phyloP scores from a whole-genome alignment of 2,888 invertebrate genomes.

The Beris morrisii region DNA sequence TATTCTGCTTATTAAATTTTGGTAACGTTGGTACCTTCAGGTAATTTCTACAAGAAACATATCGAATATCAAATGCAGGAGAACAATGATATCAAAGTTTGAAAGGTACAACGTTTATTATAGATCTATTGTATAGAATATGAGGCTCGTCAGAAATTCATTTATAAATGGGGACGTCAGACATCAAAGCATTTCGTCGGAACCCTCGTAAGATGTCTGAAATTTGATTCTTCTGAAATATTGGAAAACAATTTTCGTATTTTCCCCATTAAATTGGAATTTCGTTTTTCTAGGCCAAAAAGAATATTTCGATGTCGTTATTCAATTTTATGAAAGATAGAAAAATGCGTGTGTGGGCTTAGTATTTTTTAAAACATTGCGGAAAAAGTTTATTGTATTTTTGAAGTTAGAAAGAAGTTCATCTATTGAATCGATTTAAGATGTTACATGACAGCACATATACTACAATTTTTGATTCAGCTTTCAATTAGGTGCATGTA shows the following conservation, averaged over 20 bases:
- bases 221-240: constrained; percentile 19
- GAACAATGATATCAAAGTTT: constrained; percentile 26
- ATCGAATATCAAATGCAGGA: constrained; percentile 26
- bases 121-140: background rate
- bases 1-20: too few species aligned
- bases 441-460: too few species aligned
- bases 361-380: too few species aligned
- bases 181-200: constrained; percentile 20
- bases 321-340: too few species aligned
- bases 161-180: constrained; percentile 22
- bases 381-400: too few species aligned
- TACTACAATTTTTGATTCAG: too few species aligned
- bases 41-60: constrained; percentile 9
- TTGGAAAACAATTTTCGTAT: constrained; percentile 12
- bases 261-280: constrained; percentile 14
- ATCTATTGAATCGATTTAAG: too few species aligned
- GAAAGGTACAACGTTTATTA: constrained; percentile 5
- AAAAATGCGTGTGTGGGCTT: too few species aligned
- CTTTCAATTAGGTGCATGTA: too few species aligned
- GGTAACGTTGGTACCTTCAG: too few species aligned
- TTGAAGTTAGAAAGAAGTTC: too few species aligned
- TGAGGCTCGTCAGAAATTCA: constrained; percentile 9
- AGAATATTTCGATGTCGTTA: too few species aligned
- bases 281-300: background rate
- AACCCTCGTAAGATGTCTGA: constrained; percentile 21